Base-by-base conservation (phyloP, 1,140 invertebrate genomes). In the Sarcophaga bullata region DNA sequence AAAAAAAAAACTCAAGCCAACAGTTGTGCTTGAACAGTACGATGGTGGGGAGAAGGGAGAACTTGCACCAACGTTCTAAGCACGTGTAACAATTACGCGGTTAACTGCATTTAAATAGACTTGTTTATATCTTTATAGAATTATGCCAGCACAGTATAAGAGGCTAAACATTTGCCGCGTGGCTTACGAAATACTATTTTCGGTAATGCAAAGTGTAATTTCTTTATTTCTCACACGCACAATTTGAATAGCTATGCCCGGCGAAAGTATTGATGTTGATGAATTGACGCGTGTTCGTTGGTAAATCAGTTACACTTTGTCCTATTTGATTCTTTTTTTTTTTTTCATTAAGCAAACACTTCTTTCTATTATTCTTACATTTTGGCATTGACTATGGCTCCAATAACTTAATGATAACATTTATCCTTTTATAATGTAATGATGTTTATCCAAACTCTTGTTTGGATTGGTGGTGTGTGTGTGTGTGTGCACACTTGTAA, bases 91-190 rank as follows among this genome's bases (percentile, higher is more conserved):
- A 88, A 88, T 88, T 88, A 87, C 88, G 87, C 86, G 87, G 87
- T 88, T 88, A 88, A 88, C 88, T 88, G 87, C 87, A 87, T 88
- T 88, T 86, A 86, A 88, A 88, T 88, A 88, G 87, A 88, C 87
- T 88, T 88, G 87, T 88, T 88, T 88, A 88, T 88, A 86, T 85
- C 17, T 17, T 47, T 8, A 25, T 9, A 68, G n/a, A 68, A n/a
- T 62, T 62, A 37, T n/a, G 62, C 54, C 54, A n/a, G 54, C 54
- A 37, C 25, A 37, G 25, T n/a, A 0, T 58, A 58, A 58, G 17
- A 80, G 19, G 73, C 46, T 72, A 58, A 58, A 58, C 72, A 37
- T 49, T 62, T 80, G 84, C 84, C 84, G 78, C 78, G 78, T 50
- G 73, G 8, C 73, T 8, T 48, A 15, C 19, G 25, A 37, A 37